Percentiles rank a stretch among this genome's conserved stretches.
Conservation (phyloP, 2,797 vertebrate genomes). For the Ctenosaura bakeri region DNA sequence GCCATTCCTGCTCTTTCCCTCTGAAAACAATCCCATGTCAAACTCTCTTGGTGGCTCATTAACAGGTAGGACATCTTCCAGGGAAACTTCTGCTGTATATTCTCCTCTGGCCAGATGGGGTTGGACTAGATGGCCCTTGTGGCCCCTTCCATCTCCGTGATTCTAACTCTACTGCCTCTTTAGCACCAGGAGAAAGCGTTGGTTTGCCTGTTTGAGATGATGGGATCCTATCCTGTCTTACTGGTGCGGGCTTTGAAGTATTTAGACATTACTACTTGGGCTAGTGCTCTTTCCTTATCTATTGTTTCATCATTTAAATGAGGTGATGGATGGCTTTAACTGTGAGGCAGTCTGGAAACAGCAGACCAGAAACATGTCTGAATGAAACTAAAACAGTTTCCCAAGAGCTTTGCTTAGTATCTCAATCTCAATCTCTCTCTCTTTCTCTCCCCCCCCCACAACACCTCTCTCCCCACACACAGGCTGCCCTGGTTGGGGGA, state of each 20-base stretch:
- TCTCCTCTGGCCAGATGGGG: too few relatives aligned
- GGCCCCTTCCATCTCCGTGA: not conserved
- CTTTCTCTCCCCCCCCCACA: too few relatives aligned
- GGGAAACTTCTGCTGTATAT: too few relatives aligned
- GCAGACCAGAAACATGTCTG: not conserved
- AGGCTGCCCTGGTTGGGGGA: conserved; percentile 96
- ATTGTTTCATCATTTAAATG: not conserved
- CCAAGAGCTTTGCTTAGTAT: not conserved
- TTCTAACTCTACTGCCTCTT: not conserved
- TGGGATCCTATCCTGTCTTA: not conserved
- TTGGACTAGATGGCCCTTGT: too few relatives aligned
- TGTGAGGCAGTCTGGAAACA: not conserved
- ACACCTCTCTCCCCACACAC: not conserved
- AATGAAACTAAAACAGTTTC: not conserved
- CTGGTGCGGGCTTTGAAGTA: not conserved
- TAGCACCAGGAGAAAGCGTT: not conserved
- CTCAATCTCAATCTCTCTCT: too few relatives aligned
- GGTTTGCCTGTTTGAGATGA: not conserved
- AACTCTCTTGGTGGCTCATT: too few relatives aligned
- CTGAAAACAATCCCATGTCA: too few relatives aligned
- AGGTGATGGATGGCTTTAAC: not conserved
- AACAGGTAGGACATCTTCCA: too few relatives aligned
- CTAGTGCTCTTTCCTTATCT: not conserved
- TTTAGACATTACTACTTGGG: not conserved
- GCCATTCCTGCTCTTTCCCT: too few relatives aligned